phyloP scores from a whole-genome alignment of 2,797 vertebrate genomes.

The Mionectes olivaceus region DNA sequence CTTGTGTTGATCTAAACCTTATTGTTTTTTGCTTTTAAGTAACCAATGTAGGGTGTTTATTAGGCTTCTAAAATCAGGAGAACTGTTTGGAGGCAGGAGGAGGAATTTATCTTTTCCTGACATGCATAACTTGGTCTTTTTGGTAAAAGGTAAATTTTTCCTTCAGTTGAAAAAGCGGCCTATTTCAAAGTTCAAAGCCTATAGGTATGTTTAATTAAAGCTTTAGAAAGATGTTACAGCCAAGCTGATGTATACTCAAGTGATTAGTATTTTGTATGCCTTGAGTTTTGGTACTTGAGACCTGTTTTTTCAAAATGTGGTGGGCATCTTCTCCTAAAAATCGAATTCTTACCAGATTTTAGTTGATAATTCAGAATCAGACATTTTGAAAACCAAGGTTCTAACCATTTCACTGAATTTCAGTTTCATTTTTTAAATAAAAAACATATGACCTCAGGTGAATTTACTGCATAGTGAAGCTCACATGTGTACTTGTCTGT shows the following conservation, averaged over 20 bases:
- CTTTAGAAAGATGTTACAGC: neutral
- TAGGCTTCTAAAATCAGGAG: neutral
- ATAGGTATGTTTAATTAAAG: neutral
- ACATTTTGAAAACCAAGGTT: neutral
- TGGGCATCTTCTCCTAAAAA: neutral
- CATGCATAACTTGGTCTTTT: neutral
- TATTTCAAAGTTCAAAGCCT: neutral
- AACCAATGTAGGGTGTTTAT: neutral
- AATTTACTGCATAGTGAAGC: neutral
- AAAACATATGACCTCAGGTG: fast-evolving
- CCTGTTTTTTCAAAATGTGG: neutral
- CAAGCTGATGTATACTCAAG: neutral
- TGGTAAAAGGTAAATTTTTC: neutral
- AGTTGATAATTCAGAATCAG: neutral
- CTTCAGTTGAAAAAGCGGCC: neutral
- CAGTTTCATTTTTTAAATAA: neutral
- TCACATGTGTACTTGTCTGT: neutral
- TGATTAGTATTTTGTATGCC: neutral
- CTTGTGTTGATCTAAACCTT: neutral
- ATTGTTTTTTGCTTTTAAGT: neutral
- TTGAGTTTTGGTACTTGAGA: neutral
- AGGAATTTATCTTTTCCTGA: neutral
- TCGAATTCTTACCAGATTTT: neutral
- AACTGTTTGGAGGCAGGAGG: neutral
- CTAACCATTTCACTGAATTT: neutral